These are phyloP conservation scores for Caenorhabditis sp. DNA, from an alignment of 2,888 invertebrate genomes.

Conservation along the genomic window DNA sequence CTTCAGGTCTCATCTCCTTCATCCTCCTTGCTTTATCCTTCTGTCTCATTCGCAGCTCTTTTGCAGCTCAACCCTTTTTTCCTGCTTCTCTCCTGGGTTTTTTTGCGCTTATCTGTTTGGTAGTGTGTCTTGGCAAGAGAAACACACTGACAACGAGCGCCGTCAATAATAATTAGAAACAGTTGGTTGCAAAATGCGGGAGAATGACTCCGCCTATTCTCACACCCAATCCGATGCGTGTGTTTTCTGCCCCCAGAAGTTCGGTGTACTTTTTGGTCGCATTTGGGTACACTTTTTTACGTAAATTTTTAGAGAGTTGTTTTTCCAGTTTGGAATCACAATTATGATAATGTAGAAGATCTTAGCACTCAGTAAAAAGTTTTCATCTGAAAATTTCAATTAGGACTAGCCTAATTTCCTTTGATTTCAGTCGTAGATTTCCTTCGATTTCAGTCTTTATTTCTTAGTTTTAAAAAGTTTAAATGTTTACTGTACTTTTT, in stretches of 20 bases:
- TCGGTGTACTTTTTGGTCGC: neutral
- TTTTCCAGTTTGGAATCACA: too few species aligned
- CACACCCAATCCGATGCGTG: conserved; percentile 36
- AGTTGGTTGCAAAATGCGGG: conserved; percentile 68
- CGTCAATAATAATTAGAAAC: conserved; percentile 78
- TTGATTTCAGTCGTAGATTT: too few species aligned
- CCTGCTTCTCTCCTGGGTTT: neutral
- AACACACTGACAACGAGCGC: conserved; percentile 53
- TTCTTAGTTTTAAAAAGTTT: too few species aligned
- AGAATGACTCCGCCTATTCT: conserved; percentile 46
- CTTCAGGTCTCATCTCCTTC: conserved; percentile 13
- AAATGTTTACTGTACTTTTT: too few species aligned
- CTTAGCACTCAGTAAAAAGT: too few species aligned
- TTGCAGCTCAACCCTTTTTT: conserved; percentile 17
- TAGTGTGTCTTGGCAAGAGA: conserved; percentile 1
- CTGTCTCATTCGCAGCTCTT: conserved; percentile 43
- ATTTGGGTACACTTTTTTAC: neutral
- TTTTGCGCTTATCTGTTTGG: conserved; percentile 17
- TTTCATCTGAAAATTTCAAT: too few species aligned
- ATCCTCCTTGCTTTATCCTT: neutral
- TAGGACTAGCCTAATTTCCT: too few species aligned
- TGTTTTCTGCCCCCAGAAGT: conserved; percentile 7
- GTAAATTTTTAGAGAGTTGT: too few species aligned
- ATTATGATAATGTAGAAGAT: too few species aligned
- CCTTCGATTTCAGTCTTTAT: too few species aligned